Base-by-base conservation (phyloP, 2,888 invertebrate species). In the Drosophila pullipes region DNA sequence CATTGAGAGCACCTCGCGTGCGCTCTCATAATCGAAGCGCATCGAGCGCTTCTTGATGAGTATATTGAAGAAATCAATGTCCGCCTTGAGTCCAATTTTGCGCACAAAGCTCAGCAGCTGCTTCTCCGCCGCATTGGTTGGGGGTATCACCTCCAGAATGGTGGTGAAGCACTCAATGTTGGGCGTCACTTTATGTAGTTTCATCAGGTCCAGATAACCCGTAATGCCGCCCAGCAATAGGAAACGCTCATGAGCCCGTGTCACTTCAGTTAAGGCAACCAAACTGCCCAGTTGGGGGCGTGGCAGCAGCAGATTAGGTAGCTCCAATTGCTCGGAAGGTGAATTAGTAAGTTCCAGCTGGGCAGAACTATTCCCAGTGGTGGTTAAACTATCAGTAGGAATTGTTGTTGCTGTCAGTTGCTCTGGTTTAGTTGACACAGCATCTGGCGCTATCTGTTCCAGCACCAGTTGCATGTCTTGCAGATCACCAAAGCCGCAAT, bases 31-130 rank as follows among this genome's bases (percentile, higher is more conserved):
- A 91, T 97, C 96, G 68, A 93, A 94, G 78, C 97, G 94, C 89
- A 96, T 93, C 89, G 96, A 96, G 69, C 97, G 95, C 91, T 96
- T 97, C 89, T 96, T 97, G 62, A 99, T 98, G 13, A 98, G 94
- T 94, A 96, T 95, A 92, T 98, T 98, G 90, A 96, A 98, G 92
- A 98, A 97, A 91, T 96, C 96, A 66, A 97, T 95, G 93, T 98
- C 98, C 3, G 96, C 94, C 82, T 94, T 94, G 0, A 97, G 91
- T 13, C 95, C 94, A 50, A 93, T 93, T 71, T 93, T 93, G 67
- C 95, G 95, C 93, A 98, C 95, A 65, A 94, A 93, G 60, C 93
- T 93, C 7, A 98, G 89, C 11, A 98, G 91, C 73, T 95, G 95
- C 62, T 95, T 94, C 92, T 99, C 98, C 22, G 95, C 95, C 62